Evolutionary conservation across 2,113 vertebrate species (phyloP), one percentile per base, ranked within the genome.

Genomic region (Cranoglanis bouderius): DNA sequence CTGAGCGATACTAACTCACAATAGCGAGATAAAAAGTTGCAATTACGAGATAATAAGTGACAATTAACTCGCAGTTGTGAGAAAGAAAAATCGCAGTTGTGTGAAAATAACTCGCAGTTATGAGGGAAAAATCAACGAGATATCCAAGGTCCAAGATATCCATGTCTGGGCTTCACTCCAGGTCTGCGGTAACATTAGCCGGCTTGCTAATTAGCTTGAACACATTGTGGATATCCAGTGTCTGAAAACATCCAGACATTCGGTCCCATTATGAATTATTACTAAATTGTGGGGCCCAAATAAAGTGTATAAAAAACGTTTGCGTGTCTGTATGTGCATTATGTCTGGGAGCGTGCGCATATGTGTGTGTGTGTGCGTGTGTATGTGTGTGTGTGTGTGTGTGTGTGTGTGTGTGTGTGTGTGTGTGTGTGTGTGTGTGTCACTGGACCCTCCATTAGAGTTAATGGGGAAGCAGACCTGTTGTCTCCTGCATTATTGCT

Each of bases 401-500:
- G 88, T 81, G 53, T 29, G 85, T 57, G 26, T 63, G 61, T 85
- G 82, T 84, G 83, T 88, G n/a, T n/a, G 87, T 65, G 85, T 86
- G 88, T 83, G 78, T 87, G 78, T 89, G 67, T 53, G 53, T 29
- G 85, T 57, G 26, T 63, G 61, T 85, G 82, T 84, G 83, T 88
- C 85, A 70, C 86, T 74, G 84, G 89, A 90, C 83, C 87, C 92
- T 93, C 92, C 92, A 92, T 93, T 92, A 92, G 92, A 59, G 85
- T 89, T 92, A 92, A 92, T 93, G 91, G 90, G 90, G 67, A 89
- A 85, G 87, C 87, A 90, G 92, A 91, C 91, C 91, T 92, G 92
- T 91, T 90, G 92, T 92, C 92, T 93, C 91, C 87, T 85, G 87
- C 92, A 90, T 90, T 91, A 92, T 55, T 88, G 90, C 91, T 93